A percentile compares a stretch with the other conserved stretches of the same genome.
Conservation (phyloP, 2,797 vertebrate genomes). For the Thalassophryne amazonica region DNA sequence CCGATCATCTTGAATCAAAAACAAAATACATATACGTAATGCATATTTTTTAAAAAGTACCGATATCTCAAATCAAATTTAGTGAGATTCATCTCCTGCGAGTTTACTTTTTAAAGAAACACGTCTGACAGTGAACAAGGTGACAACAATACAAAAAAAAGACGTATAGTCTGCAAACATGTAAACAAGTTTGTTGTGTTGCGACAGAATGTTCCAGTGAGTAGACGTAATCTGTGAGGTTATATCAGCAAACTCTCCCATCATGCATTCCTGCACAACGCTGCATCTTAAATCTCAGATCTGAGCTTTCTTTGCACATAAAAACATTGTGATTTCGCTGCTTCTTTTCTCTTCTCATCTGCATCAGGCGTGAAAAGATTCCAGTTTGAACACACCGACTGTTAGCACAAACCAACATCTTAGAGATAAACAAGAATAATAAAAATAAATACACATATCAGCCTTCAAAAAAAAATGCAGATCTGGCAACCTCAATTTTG, state of each 20-base stretch:
- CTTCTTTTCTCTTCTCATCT: not conserved
- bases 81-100: not conserved
- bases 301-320: too few species aligned
- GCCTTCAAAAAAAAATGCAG: conserved; percentile 33
- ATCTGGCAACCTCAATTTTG: not conserved
- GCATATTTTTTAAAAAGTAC: too few species aligned
- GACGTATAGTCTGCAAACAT: too few species aligned
- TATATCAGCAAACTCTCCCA: conserved; percentile 8
- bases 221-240: conserved; percentile 10
- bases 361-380: not conserved
- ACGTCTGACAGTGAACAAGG: conserved; percentile 20
- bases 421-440: conserved; percentile 2
- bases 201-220: conserved; percentile 15
- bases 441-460: conserved; percentile 44
- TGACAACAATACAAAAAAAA: conserved; percentile 27
- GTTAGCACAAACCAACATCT: conserved; percentile 2
- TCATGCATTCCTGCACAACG: conserved; percentile 4
- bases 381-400: not conserved
- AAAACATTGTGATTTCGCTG: not conserved
- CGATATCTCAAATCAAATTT: too few species aligned
- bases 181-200: too few species aligned
- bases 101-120: not conserved
- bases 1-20: conserved; percentile 35
- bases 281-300: too few species aligned
- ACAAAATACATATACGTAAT: too few species aligned